Evolutionary conservation across 2,797 vertebrate genomes (phyloP).

Genomic region (Loris lydekkerianus): DNA sequence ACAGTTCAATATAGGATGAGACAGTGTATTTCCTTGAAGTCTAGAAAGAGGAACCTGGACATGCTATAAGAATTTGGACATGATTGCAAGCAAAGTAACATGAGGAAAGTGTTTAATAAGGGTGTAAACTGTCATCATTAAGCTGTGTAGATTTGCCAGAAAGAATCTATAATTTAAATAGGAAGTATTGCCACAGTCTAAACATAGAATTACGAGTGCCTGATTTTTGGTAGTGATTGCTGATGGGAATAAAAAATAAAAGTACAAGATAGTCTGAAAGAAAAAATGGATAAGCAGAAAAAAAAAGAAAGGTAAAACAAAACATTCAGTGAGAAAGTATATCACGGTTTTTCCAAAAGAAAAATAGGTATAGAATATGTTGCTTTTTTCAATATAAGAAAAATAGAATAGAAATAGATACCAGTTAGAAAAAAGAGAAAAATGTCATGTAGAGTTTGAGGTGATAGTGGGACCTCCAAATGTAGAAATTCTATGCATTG

Average conservation of each 20-base stretch:
- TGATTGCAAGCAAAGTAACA: not conserved
- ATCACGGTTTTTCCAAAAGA: not conserved
- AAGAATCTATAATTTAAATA: not conserved
- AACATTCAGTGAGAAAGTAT: not conserved
- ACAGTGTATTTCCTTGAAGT: not conserved
- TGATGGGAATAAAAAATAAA: not conserved
- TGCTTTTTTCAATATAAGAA: not conserved
- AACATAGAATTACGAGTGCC: not conserved
- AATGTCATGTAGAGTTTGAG: not conserved
- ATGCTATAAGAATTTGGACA: not conserved
- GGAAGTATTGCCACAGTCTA: not conserved
- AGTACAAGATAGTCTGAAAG: not conserved
- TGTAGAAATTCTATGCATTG: not conserved
- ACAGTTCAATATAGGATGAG: not conserved
- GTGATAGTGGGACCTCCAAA: not conserved
- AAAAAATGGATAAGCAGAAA: not conserved
- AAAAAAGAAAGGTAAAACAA: not conserved
- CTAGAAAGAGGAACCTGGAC: not conserved
- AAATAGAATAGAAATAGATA: not conserved
- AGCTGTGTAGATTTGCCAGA: not conserved
- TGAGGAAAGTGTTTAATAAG: not conserved
- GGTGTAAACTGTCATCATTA: not conserved
- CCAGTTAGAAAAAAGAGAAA: not conserved
- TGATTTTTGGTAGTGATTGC: conserved; percentile 7
- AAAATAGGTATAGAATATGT: not conserved